These are phyloP conservation scores for Carabus problematicus DNA, from an alignment of 2,888 invertebrate species.

Conservation along the genomic window DNA sequence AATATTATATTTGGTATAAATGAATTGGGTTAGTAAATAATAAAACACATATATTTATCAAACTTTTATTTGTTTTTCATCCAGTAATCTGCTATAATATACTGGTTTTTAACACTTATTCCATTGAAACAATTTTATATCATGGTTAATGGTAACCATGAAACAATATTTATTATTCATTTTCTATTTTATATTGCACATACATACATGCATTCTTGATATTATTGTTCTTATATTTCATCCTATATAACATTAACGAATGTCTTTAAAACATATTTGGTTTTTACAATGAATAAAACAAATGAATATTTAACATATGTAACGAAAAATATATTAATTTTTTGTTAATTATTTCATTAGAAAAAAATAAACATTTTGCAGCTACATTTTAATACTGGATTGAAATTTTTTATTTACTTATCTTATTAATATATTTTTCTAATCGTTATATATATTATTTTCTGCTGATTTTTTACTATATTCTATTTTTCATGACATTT, in stretches of 20 bases:
- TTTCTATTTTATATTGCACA: constrained; percentile 21
- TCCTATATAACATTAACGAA: constrained; percentile 16
- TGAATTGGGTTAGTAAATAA: constrained; percentile 6
- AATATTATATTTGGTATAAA: too few species aligned
- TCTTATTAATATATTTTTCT: too few species aligned
- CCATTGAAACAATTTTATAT: constrained; percentile 20
- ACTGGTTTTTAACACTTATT: constrained; percentile 33
- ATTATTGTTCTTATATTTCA: constrained; percentile 14
- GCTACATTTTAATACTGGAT: too few species aligned
- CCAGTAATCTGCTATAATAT: constrained; percentile 18
- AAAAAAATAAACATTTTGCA: too few species aligned
- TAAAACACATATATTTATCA: not conserved
- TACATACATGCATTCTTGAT: constrained; percentile 35
- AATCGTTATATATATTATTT: too few species aligned
- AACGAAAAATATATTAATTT: constrained; percentile 20
- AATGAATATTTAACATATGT: constrained; percentile 8
- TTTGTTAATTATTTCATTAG: not conserved
- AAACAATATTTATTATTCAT: constrained; percentile 11
- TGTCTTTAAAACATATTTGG: not conserved
- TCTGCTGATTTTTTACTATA: too few species aligned
- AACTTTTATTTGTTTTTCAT: not conserved
- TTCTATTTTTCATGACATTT: too few species aligned
- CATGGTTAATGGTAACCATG: constrained; percentile 34
- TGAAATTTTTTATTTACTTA: too few species aligned
- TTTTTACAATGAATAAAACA: constrained; percentile 2